Evolutionary conservation across 2,888 invertebrate genomes (phyloP), one percentile per base, ranked within the genome.

Genomic region (Pegoplata infirma): DNA sequence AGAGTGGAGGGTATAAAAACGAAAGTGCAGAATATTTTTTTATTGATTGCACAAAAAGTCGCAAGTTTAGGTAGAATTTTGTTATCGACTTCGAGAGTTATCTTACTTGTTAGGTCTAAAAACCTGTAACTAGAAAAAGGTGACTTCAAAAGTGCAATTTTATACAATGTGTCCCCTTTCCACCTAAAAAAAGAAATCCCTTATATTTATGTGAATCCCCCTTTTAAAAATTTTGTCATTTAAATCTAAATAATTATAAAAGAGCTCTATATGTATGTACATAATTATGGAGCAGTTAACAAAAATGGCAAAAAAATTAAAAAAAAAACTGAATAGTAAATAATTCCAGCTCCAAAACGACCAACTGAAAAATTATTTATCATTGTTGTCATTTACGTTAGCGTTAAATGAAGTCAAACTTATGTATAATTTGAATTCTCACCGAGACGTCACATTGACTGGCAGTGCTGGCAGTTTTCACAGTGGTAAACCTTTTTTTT

Each of bases 321-420:
- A 32, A n/a, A n/a, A n/a, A n/a, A n/a, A n/a, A n/a, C n/a, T 32
- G 55, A 32, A 55, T 55, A 25, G 25, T 32, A 16, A 19, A 6
- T 40, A 21, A 53, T 53, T 61, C 28, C 36, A 40, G 21, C n/a
- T n/a, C n/a, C n/a, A 14, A 44, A 67, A 55, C 25, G 4, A 63
- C 32, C 19, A 40, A 46, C 16, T 59, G 44, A n/a, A 58, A 56
- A 59, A 73, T 44, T 66, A 66, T 64, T 58, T 36, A 55, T 61
- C 67, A 74, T 61, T 73, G 66, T 74, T 55, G 23, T 19, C 55
- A 14, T 36, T 53, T 10, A 49, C n/a, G 51, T 7, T 12, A 58
- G 40, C 40, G 49, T 17, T 49, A 47, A 64, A 56, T 64, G 10
- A 56, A 51, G 36, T 40, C 2, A 19, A 51, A 7, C 51, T 7